A percentile compares a stretch with the other conserved stretches of the same genome.
Conservation (phyloP, 1,140 invertebrate genomes). For the Aphaenogaster rudis region DNA sequence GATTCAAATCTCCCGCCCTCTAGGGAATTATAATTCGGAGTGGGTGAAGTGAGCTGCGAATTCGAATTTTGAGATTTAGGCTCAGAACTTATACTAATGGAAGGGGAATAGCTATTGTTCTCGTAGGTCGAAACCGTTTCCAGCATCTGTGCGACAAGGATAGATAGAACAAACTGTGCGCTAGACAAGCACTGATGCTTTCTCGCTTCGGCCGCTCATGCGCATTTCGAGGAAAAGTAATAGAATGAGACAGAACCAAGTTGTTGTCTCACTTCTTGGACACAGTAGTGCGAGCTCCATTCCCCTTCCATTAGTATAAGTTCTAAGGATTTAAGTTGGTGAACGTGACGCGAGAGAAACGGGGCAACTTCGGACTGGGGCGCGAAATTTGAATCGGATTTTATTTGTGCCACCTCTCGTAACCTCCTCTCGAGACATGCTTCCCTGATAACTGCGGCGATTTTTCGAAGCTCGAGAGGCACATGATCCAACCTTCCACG, state of each 20-base stretch:
- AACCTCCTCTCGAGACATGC: background rate
- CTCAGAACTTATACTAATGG: too few relatives aligned
- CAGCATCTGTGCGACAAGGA: too few relatives aligned
- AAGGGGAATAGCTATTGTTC: too few relatives aligned
- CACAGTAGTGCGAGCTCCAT: too few relatives aligned
- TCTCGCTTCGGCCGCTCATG: too few relatives aligned
- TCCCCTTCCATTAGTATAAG: too few relatives aligned
- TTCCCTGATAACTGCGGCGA: background rate
- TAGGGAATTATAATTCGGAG: background rate
- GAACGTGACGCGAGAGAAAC: background rate
- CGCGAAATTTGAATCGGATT: constrained; percentile 3
- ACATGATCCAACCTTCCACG: background rate
- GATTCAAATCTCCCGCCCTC: constrained; percentile 14
- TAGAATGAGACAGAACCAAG: too few relatives aligned
- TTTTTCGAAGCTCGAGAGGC: background rate
- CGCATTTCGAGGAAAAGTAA: too few relatives aligned
- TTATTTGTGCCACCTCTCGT: background rate
- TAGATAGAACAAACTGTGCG: too few relatives aligned
- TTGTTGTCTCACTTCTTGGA: too few relatives aligned
- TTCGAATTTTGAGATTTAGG: background rate
- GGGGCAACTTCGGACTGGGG: background rate
- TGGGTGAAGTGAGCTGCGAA: background rate
- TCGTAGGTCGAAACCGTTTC: too few relatives aligned
- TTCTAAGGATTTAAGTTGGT: background rate
- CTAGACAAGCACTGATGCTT: too few relatives aligned